These are phyloP conservation scores for Trachythela sp. DNA, from an alignment of 64 coral and sea anemone species.

Conservation along the genomic window DNA sequence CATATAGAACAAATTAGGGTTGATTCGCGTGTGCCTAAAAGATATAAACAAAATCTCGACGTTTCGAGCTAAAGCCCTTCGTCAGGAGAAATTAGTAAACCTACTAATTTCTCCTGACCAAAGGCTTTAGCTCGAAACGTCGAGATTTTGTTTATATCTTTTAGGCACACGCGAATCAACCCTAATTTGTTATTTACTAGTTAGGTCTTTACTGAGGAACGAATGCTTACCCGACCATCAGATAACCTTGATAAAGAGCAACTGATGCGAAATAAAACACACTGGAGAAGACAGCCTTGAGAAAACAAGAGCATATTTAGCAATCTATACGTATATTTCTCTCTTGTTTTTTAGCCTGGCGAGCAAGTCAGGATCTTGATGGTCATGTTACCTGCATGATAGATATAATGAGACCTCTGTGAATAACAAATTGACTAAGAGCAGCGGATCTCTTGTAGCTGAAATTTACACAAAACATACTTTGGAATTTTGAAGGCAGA, in stretches of 20 bases:
- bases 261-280: constrained; percentile 96
- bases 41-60: too few species aligned
- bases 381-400: constrained; percentile 94
- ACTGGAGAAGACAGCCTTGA: constrained; percentile 86
- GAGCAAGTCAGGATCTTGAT: too few species aligned
- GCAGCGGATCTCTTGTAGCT: constrained; percentile 94
- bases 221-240: constrained; percentile 75
- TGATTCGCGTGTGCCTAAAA: too few species aligned
- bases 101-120: too few species aligned
- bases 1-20: too few species aligned
- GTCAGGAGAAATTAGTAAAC: too few species aligned
- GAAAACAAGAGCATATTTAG: background rate
- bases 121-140: too few species aligned
- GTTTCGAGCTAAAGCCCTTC: too few species aligned
- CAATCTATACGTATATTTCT: background rate
- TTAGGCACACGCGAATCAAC: too few species aligned
- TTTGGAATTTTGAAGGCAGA: background rate
- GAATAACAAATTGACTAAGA: constrained; percentile 94
- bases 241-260: constrained; percentile 75
- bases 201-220: background rate
- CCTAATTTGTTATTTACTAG: too few species aligned
- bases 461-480: background rate
- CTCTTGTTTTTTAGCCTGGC: background rate
- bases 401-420: constrained; percentile 87
- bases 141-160: too few species aligned